A percentile compares a stretch with the other conserved stretches of the same genome.
Conservation (phyloP, 1,140 invertebrate species). For the Antheraea mylitta region DNA sequence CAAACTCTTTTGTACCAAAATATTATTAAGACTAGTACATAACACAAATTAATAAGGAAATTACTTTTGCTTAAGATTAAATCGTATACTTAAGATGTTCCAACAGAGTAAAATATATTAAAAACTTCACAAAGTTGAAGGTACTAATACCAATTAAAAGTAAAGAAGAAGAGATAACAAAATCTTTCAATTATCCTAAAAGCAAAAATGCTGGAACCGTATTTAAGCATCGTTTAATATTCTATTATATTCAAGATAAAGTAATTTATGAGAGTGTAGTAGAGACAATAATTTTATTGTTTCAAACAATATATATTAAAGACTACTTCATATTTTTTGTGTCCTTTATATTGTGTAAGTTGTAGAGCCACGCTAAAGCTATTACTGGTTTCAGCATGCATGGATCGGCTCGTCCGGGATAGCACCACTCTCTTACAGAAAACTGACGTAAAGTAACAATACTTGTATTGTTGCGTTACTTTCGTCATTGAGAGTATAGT, state of each 20-base stretch:
- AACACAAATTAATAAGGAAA: too few relatives aligned
- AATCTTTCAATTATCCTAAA: background rate
- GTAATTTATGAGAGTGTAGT: background rate
- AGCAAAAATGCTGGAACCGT: background rate
- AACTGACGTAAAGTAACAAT: too few relatives aligned
- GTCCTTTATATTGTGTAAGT: background rate
- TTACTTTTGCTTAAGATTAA: too few relatives aligned
- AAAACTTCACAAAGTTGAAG: background rate
- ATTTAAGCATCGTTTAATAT: background rate
- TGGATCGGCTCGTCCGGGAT: too few relatives aligned
- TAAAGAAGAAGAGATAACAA: background rate
- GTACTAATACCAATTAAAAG: background rate
- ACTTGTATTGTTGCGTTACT: too few relatives aligned
- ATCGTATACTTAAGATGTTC: too few relatives aligned
- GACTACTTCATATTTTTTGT: background rate
- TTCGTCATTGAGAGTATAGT: too few relatives aligned
- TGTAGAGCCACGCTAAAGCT: background rate
- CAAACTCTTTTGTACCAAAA: too few relatives aligned
- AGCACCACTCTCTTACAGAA: too few relatives aligned
- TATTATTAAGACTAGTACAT: too few relatives aligned
- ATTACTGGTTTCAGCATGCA: too few relatives aligned
- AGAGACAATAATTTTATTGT: background rate
- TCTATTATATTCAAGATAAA: background rate
- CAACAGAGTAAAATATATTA: too few relatives aligned
- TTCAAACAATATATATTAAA: background rate